These are phyloP conservation scores for Glossophaga mutica DNA, from an alignment of 2,797 vertebrate genomes.

Conservation along the genomic window DNA sequence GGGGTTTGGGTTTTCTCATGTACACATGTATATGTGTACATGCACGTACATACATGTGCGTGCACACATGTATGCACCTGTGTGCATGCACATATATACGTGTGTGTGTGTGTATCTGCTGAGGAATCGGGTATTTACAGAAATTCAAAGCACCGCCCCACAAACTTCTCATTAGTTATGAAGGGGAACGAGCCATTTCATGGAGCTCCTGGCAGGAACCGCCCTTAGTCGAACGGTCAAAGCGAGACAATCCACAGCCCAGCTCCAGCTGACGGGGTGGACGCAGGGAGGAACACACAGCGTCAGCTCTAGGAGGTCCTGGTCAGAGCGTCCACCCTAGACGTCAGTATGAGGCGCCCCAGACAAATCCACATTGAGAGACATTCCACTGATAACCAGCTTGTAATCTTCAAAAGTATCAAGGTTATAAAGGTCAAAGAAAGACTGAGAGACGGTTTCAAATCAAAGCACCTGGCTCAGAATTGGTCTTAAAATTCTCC, in stretches of 20 bases:
- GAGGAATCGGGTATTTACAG: background rate
- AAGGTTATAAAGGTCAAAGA: background rate
- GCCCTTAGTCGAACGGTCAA: background rate
- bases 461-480: background rate
- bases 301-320: background rate
- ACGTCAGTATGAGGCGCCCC: background rate
- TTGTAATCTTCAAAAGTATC: background rate
- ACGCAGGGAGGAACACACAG: background rate
- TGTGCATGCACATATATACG: background rate
- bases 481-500: background rate
- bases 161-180: background rate
- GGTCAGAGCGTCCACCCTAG: background rate
- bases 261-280: background rate
- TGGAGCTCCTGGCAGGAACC: background rate
- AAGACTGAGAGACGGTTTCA: background rate
- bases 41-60: too few species aligned
- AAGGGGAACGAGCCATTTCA: background rate
- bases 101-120: background rate
- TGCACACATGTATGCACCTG: fast-evolving
- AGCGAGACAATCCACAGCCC: background rate
- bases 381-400: too few species aligned
- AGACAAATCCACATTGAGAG: background rate
- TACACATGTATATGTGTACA: background rate
- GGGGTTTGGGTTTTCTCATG: background rate
- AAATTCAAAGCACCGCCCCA: background rate